Conservation (phyloP, 2,888 invertebrate genomes). For the Eledone cirrhosa region DNA sequence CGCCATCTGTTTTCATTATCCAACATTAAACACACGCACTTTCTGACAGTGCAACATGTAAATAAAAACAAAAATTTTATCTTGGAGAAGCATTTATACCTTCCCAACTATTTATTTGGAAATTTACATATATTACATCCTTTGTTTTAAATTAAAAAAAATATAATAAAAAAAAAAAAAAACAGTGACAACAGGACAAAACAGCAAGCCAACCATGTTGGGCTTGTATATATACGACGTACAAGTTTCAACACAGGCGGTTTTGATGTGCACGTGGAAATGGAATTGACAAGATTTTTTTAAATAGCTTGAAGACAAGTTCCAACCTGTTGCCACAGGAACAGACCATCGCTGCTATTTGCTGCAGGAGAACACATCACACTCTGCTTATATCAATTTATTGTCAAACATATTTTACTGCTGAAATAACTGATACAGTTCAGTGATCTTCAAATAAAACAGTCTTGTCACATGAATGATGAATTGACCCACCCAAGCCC, state of each 20-base stretch:
- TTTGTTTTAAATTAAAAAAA: constrained; percentile 20
- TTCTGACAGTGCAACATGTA: too few relatives aligned
- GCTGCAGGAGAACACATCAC: not conserved
- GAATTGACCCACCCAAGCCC: constrained; percentile 13
- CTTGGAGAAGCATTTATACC: too few relatives aligned
- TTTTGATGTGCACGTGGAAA: too few relatives aligned
- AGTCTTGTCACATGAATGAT: constrained; percentile 24
- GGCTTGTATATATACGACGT: not conserved
- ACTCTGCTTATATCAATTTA: not conserved
- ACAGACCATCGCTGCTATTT: not conserved
- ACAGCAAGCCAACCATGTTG: constrained; percentile 11
- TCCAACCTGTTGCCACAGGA: not conserved
- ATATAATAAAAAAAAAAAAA: constrained; percentile 3
- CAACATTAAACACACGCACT: too few relatives aligned
- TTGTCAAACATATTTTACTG: not conserved
- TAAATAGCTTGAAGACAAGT: too few relatives aligned
- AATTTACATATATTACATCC: constrained; percentile 27
- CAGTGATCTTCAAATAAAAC: not conserved
- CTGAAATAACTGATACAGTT: not conserved
- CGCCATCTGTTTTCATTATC: too few relatives aligned
- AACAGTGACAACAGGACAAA: not conserved
- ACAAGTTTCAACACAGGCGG: too few relatives aligned
- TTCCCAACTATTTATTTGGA: constrained; percentile 17
- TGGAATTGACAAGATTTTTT: too few relatives aligned
- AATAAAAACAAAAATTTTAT: too few relatives aligned